phyloP scores from a whole-genome alignment of 2,888 invertebrate genomes.

The Dascillus cervinus region DNA sequence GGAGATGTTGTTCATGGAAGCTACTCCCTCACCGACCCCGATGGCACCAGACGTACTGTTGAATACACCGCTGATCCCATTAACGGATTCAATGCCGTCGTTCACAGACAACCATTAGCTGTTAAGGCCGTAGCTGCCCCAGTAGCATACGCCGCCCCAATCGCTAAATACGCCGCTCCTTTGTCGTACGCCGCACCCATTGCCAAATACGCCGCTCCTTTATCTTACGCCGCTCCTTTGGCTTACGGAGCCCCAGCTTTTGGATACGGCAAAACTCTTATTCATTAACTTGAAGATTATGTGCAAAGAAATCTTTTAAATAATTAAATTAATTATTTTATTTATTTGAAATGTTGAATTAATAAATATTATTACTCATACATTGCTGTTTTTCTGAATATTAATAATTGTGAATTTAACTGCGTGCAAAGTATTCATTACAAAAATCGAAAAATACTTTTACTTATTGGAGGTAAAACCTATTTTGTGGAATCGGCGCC shows the following conservation, averaged over 20 bases:
- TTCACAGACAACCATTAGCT: slow-evolving; percentile 50
- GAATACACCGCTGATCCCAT: slow-evolving; percentile 53
- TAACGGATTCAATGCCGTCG: slow-evolving; percentile 57
- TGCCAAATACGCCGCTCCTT: background rate
- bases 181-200: background rate
- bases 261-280: too few species aligned
- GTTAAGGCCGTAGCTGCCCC: slow-evolving; percentile 40
- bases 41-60: slow-evolving; percentile 47
- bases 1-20: slow-evolving; percentile 50
- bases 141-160: slow-evolving; percentile 14
- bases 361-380: too few species aligned
- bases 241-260: background rate
- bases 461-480: too few species aligned
- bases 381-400: too few species aligned
- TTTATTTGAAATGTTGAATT: too few species aligned
- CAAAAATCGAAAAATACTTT: too few species aligned
- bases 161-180: slow-evolving; percentile 11
- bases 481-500: too few species aligned
- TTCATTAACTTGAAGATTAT: too few species aligned
- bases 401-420: too few species aligned
- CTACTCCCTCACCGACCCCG: slow-evolving; percentile 48
- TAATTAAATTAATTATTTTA: too few species aligned
- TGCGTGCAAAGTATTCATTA: too few species aligned
- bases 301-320: too few species aligned
- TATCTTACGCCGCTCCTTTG: background rate